Conservation (phyloP, 2,113 vertebrate species). For the Clarias gariepinus region DNA sequence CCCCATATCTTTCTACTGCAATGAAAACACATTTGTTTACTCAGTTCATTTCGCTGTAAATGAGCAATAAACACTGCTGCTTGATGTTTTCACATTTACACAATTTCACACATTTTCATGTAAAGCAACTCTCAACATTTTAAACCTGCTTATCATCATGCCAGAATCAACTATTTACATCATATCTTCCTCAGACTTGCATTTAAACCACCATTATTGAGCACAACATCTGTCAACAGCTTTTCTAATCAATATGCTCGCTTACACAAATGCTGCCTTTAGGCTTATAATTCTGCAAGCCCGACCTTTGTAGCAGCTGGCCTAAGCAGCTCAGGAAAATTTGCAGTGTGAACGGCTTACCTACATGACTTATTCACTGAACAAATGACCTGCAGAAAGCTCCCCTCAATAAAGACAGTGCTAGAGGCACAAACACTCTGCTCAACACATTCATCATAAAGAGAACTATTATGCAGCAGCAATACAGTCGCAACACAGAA, state of each 20-base stretch:
- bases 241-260: conserved; percentile 2
- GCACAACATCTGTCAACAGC: not conserved
- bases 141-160: not conserved
- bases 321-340: not conserved
- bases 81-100: not conserved
- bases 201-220: not conserved
- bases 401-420: not conserved
- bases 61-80: not conserved
- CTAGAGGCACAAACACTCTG: conserved; percentile 24
- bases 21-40: not conserved
- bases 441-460: conserved; percentile 24
- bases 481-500: not conserved
- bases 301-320: conserved; percentile 4
- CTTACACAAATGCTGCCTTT: conserved; percentile 14
- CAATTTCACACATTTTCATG: not conserved
- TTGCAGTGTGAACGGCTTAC: not conserved
- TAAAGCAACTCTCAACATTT: not conserved
- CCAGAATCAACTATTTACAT: not conserved
- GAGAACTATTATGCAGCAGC: not conserved
- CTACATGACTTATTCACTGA: not conserved
- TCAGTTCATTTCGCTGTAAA: not conserved
- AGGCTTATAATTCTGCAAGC: not conserved
- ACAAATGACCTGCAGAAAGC: conserved; percentile 16
- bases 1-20: no score
- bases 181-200: not conserved